Evolutionary conservation across 2,888 invertebrate genomes (phyloP), one percentile per base, ranked within the genome.

Genomic region (Plemyria rubiginata): DNA sequence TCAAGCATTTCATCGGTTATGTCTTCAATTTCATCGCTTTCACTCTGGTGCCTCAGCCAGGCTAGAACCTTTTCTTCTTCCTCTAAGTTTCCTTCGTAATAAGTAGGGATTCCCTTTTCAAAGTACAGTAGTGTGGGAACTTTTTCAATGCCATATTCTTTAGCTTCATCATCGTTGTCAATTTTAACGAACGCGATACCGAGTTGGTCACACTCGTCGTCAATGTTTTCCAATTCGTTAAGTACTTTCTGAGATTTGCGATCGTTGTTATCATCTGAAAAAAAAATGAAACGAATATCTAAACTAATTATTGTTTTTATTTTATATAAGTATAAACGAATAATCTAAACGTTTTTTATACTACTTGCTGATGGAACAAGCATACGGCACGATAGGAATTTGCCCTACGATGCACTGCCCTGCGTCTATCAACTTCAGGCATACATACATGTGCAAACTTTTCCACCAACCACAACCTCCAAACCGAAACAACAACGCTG

Each of bases 1-100:
- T 98, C 98, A 69, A 98, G 93, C 97, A 98, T 98, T 93, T 98
- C 98, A 85, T 98, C 97, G 15, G 98, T 98, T 60, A 98, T 96
- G 80, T 98, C 98, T 91, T 98, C 98, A 74, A 98, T 98, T 92
- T 98, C 97, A 85, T 98, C 98, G 74, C 95, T 96, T 75, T 96
- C 97, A 48, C 95, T 94, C 83, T 98, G 98, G 76, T 96, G 95
- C 74, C 95, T 96, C 29, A 98, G 94, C 98, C 98, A 98, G 74
- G 95, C 95, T 0, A 98, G 87, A 15, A 98, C 96, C 84, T 97
- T 97, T 70, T 97, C 97, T 85, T 98, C 98, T 75, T 98, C 97
- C 87, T 97, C 97, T 72, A 98, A 92, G 85, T 97, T 97, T 71
- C 98, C 98, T 94, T 94, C 95, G 77, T 96, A 96, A 74, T 95